These are phyloP conservation scores for Frankliniella fusca DNA, from an alignment of 2,888 invertebrate genomes.

Conservation along the genomic window DNA sequence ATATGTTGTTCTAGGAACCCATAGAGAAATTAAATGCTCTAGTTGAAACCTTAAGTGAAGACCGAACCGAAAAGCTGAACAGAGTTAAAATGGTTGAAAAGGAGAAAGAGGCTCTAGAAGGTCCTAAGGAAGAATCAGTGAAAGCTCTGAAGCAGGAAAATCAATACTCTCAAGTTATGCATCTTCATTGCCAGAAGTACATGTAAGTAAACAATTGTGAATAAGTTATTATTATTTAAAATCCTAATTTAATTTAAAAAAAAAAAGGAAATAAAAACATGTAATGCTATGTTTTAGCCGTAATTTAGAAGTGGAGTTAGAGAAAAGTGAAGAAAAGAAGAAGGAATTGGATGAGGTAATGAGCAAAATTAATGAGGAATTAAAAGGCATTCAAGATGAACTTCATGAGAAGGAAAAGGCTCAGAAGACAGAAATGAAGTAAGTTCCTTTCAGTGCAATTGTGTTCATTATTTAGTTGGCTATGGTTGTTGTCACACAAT, in stretches of 20 bases:
- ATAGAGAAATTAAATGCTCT: slow-evolving; percentile 67
- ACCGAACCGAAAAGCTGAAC: slow-evolving; percentile 75
- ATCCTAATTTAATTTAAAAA: slow-evolving; percentile 41
- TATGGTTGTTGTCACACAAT: background rate
- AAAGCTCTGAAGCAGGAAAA: slow-evolving; percentile 78
- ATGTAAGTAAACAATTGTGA: slow-evolving; percentile 50
- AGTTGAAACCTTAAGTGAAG: slow-evolving; percentile 69
- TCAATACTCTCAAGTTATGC: slow-evolving; percentile 61
- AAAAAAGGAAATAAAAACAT: slow-evolving; percentile 41
- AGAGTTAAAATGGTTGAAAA: slow-evolving; percentile 76
- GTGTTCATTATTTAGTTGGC: background rate
- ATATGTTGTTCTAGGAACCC: slow-evolving; percentile 58
- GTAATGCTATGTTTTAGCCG: slow-evolving; percentile 44
- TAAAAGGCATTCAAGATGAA: slow-evolving; percentile 58
- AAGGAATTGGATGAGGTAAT: slow-evolving; percentile 54
- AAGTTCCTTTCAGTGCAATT: slow-evolving; percentile 29
- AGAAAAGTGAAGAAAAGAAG: slow-evolving; percentile 49
- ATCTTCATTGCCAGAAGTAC: slow-evolving; percentile 66
- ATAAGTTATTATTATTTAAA: slow-evolving; percentile 42
- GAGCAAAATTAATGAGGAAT: slow-evolving; percentile 50
- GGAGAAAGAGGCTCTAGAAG: slow-evolving; percentile 72
- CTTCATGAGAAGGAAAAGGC: slow-evolving; percentile 41
- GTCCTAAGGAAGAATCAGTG: slow-evolving; percentile 73
- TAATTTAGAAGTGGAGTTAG: slow-evolving; percentile 40
- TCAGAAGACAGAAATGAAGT: slow-evolving; percentile 39